A percentile compares a stretch with the other conserved stretches of the same genome.
These are phyloP conservation scores for Nettapus auritus DNA, from an alignment of 2,113 vertebrate genomes.

Conservation along the genomic window DNA sequence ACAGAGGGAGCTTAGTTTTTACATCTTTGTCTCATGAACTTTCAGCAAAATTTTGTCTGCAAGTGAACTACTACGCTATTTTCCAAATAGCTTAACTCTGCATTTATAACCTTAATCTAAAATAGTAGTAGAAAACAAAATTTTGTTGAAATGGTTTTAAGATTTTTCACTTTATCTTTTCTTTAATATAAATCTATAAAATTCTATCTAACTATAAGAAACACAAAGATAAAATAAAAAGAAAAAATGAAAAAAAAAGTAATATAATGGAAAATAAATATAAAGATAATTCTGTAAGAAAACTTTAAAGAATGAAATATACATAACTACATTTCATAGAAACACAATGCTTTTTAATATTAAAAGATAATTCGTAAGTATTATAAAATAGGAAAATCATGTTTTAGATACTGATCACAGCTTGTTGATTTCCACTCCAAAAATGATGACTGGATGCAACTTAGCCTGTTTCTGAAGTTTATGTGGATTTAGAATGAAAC, in stretches of 20 bases:
- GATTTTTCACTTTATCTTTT: background rate
- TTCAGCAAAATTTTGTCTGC: background rate
- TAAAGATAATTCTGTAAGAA: background rate
- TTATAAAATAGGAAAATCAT: background rate
- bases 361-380: background rate
- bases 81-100: background rate
- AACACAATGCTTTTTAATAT: background rate
- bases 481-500: background rate
- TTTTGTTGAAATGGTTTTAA: background rate
- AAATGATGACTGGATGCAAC: background rate
- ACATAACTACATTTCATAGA: background rate
- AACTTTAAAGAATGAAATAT: background rate
- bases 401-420: background rate
- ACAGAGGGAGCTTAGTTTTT: background rate
- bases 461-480: background rate
- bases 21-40: background rate
- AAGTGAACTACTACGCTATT: background rate
- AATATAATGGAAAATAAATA: background rate
- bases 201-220: background rate
- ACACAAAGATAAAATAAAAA: background rate
- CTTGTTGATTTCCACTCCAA: background rate
- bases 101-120: background rate
- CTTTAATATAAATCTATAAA: background rate
- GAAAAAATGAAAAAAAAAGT: background rate
- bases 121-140: background rate